Percentiles rank a stretch among this genome's conserved stretches.
Evolutionary conservation across 2,113 vertebrate species (phyloP).

Genomic region (Scolopax mira): DNA sequence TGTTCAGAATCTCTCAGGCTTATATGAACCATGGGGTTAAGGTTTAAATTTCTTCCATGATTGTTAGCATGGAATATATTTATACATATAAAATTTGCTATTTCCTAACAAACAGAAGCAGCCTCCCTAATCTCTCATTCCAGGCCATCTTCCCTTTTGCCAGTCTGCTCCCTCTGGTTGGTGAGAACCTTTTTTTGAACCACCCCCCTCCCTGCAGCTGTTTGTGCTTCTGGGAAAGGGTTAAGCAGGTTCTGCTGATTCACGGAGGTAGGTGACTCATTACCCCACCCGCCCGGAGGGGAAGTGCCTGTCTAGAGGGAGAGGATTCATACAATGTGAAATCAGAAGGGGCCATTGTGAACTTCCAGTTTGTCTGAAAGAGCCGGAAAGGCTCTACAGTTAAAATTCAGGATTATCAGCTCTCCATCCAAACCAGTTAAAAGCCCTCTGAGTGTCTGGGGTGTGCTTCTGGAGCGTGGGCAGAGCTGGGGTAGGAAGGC

Average conservation of each 20-base stretch:
- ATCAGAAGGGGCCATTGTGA: constrained; percentile 1
- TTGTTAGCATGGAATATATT: background rate
- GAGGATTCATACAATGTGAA: background rate
- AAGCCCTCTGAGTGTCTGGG: background rate
- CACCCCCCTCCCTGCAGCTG: background rate
- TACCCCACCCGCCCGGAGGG: background rate
- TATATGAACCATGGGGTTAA: background rate
- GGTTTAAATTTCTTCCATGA: background rate
- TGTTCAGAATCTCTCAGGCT: background rate
- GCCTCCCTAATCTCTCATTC: background rate
- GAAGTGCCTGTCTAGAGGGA: constrained; percentile 38
- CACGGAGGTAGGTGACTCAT: background rate
- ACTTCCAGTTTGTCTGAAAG: background rate
- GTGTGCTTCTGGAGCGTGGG: background rate
- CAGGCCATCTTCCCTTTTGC: background rate
- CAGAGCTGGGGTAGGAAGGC: background rate
- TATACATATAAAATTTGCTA: background rate
- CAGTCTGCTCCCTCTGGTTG: background rate
- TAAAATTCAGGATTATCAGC: background rate
- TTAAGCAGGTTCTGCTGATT: background rate
- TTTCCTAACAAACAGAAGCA: background rate
- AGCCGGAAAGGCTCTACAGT: background rate
- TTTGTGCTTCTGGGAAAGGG: background rate
- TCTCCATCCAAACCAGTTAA: background rate
- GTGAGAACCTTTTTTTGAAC: background rate